phyloP scores from a whole-genome alignment of 2,797 vertebrate species.

The Chiroxiphia lanceolata region DNA sequence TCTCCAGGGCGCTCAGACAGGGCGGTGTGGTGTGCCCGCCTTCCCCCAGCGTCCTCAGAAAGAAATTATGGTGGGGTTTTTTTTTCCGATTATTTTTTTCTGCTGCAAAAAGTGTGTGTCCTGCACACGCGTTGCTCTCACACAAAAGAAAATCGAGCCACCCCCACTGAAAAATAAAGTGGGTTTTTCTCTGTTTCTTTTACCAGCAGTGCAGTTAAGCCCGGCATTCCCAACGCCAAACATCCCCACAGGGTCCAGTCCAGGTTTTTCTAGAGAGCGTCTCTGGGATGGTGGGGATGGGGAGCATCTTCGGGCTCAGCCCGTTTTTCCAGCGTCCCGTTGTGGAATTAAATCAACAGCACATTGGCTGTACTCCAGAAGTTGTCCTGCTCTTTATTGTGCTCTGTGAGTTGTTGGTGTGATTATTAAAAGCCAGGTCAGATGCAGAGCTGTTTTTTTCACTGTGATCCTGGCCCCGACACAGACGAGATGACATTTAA shows the following conservation, averaged over 20 bases:
- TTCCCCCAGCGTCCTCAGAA: not conserved
- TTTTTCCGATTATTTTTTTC: not conserved
- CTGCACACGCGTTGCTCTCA: not conserved
- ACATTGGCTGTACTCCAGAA: not conserved
- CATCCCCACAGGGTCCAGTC: not conserved
- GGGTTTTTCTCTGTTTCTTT: not conserved
- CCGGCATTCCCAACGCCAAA: not conserved
- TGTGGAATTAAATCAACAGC: not conserved
- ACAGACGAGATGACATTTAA: not conserved
- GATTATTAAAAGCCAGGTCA: not conserved
- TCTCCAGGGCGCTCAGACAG: not conserved
- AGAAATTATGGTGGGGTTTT: not conserved
- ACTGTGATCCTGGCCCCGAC: not conserved
- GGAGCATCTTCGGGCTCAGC: not conserved
- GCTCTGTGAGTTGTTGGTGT: not conserved
- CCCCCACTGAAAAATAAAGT: not conserved
- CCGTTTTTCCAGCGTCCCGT: not conserved
- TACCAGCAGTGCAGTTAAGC: not conserved
- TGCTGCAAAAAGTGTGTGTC: not conserved
- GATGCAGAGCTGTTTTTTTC: not conserved
- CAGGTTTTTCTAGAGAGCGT: not conserved
- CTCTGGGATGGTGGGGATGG: accelerated
- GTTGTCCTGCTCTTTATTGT: not conserved
- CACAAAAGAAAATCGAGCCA: not conserved
- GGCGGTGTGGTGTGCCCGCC: accelerated